phyloP scores from a whole-genome alignment of 2,113 vertebrate species.

The Scolopax mira region DNA sequence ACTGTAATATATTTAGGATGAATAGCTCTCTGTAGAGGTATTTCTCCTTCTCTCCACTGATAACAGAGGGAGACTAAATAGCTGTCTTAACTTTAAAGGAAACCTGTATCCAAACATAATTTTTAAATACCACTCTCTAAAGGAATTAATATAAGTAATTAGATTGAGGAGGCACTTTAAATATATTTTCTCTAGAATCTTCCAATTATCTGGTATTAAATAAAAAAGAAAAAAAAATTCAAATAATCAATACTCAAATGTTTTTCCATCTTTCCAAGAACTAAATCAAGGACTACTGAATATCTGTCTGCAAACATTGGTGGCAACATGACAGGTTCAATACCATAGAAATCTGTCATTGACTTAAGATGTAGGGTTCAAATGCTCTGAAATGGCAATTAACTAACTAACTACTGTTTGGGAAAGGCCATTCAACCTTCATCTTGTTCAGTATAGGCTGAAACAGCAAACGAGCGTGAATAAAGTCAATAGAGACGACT shows the following conservation, averaged over 20 bases:
- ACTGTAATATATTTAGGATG: conserved; percentile 36
- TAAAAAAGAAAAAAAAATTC: neutral
- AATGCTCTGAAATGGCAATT: neutral
- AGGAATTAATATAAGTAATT: neutral
- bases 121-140: neutral
- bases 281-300: neutral
- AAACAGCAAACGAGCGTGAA: neutral
- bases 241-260: neutral
- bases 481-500: neutral
- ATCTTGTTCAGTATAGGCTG: neutral
- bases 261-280: neutral
- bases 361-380: neutral
- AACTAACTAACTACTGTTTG: neutral
- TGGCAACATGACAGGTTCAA: neutral
- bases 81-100: neutral
- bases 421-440: neutral
- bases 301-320: neutral
- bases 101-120: neutral
- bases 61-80: conserved; percentile 16
- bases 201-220: neutral
- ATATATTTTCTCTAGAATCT: neutral
- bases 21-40: neutral
- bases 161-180: neutral
- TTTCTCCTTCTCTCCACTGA: neutral
- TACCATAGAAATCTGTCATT: neutral